Evolutionary conservation across 1,140 invertebrate genomes (phyloP).

Genomic region (Dendroctonus ponderosae): DNA sequence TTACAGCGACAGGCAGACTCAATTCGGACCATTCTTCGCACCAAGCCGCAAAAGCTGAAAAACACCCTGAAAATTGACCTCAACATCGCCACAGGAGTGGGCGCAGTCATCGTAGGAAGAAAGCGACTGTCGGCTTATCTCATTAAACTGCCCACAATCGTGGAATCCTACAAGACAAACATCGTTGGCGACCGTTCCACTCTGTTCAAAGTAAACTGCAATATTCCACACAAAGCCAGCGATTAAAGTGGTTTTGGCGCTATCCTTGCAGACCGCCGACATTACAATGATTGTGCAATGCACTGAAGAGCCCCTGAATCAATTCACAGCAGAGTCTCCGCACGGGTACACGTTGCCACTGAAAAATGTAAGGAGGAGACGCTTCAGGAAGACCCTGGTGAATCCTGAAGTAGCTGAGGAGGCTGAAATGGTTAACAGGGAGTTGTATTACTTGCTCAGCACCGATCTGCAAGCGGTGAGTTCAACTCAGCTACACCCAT

Average conservation of each 20-base stretch:
- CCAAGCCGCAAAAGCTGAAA: constrained; percentile 44
- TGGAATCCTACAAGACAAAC: constrained; percentile 45
- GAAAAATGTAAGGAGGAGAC: constrained; percentile 44
- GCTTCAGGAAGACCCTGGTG: constrained; percentile 45
- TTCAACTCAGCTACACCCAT: background rate
- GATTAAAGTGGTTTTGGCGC: no score
- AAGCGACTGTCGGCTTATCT: constrained; percentile 37
- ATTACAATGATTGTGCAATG: constrained; percentile 45
- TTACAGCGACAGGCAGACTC: constrained; percentile 39
- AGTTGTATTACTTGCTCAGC: constrained; percentile 44
- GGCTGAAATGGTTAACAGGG: constrained; percentile 41
- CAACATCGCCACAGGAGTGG: constrained; percentile 31
- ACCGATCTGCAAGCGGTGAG: constrained; percentile 47
- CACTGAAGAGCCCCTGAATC: constrained; percentile 18
- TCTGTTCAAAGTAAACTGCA: constrained; percentile 37
- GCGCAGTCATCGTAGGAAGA: constrained; percentile 36
- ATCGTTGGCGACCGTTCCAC: constrained; percentile 35
- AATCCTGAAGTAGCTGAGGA: constrained; percentile 43
- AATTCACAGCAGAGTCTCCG: constrained; percentile 24
- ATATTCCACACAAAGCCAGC: no score
- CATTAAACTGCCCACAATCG: constrained; percentile 45
- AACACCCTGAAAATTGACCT: constrained; percentile 41
- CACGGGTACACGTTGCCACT: constrained; percentile 45
- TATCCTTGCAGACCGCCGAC: constrained; percentile 40
- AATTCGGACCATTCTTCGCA: constrained; percentile 34